These are phyloP conservation scores for Alexandromys fortis DNA, from an alignment of 2,113 vertebrate species.

Conservation along the genomic window DNA sequence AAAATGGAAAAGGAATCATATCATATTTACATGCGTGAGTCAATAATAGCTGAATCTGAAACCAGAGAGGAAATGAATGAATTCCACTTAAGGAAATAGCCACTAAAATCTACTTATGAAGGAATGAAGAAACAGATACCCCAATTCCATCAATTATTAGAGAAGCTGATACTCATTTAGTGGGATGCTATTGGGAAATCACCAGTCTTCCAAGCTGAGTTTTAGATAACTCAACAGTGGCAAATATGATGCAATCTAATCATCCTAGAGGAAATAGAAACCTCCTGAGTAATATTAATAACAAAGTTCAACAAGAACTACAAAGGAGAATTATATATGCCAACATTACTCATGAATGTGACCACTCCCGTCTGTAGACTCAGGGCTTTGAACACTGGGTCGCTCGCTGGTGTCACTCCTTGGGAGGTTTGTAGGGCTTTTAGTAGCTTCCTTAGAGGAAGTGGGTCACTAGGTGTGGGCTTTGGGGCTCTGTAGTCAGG, in stretches of 20 bases:
- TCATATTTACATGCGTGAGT: neutral
- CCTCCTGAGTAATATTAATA: neutral
- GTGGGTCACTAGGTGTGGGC: neutral
- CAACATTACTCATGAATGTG: neutral
- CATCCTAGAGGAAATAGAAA: slow-evolving; percentile 11
- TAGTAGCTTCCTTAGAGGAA: neutral
- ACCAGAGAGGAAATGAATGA: neutral
- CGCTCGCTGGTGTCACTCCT: neutral
- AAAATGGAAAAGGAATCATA: slow-evolving; percentile 1
- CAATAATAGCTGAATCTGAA: neutral
- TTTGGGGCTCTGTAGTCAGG: neutral
- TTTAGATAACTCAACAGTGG: slow-evolving; percentile 10
- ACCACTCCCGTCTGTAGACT: neutral
- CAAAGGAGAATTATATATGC: neutral
- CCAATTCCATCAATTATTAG: slow-evolving; percentile 30
- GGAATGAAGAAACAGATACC: slow-evolving; percentile 31
- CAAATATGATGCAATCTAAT: neutral
- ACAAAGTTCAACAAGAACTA: neutral
- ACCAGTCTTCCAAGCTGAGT: neutral
- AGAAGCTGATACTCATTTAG: slow-evolving; percentile 39
- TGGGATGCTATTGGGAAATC: neutral
- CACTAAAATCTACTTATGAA: slow-evolving; percentile 47
- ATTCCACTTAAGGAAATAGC: neutral
- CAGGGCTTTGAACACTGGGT: neutral
- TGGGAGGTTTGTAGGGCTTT: too few relatives aligned